Evolutionary conservation across 2,888 invertebrate genomes (phyloP), one percentile per base, ranked within the genome.

Genomic region (Corbicula japonica): DNA sequence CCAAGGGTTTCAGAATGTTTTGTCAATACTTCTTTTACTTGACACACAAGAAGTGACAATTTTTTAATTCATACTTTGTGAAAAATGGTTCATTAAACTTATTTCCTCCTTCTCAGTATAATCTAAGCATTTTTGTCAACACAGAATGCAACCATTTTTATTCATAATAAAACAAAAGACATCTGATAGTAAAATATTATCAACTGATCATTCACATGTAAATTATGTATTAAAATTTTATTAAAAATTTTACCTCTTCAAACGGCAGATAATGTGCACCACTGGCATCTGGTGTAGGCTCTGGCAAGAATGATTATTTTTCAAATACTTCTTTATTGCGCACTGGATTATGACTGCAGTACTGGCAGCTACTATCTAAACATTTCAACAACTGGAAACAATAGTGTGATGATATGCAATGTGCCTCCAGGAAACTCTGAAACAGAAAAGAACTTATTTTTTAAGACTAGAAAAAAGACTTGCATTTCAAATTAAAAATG

Each of bases 381-480:
- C 75, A 75, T 41, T 75, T 75, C 52, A 44, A 68, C 35, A 75
- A 48, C 34, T 75, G 68, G 54, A 62, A 75, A 34, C 48, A 35
- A 41, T 69, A 75, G 38, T 75, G 68, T 32, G 28, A 65, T 38
- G 60, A 65, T 15, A n/a, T 54, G 3, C 44, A 34, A 61, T 75
- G 75, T 18, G 1, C 18, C 4, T 44, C 30, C 26, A 74, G 23
- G 44, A 75, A 75, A 18, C 23, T 38, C 66, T 74, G 50, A 30
- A 65, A 50, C 50, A 71, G 12, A n/a, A 38, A 8, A 58, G n/a
- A n/a, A n/a, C n/a, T n/a, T n/a, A n/a, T n/a, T n/a, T n/a, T n/a
- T n/a, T n/a, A n/a, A n/a, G n/a, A n/a, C n/a, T n/a, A n/a, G n/a
- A n/a, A n/a, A n/a, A n/a, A n/a, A n/a, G n/a, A n/a, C n/a, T n/a